phyloP scores from a whole-genome alignment of 2,888 invertebrate genomes.

The Molanna angustata region DNA sequence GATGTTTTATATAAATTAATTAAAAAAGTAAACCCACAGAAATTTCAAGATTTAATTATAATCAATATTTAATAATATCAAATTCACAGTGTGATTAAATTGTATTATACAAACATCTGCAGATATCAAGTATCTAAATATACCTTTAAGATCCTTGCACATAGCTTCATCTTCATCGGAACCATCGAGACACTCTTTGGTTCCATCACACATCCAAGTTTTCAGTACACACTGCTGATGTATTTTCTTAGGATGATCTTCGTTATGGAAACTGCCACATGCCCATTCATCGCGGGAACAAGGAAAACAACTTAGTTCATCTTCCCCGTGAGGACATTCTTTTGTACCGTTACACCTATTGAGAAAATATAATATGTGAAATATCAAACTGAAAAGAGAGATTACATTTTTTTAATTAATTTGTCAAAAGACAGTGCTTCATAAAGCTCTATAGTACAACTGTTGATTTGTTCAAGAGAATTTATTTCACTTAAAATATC shows the following conservation, averaged over 20 bases:
- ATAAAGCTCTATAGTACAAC: no score
- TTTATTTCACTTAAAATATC: no score
- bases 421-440: no score
- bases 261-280: constrained; percentile 34
- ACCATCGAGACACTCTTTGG: constrained; percentile 67
- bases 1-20: no score
- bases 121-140: no score
- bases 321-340: constrained; percentile 72
- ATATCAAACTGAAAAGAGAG: constrained; percentile 4
- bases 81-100: no score
- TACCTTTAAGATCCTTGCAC: constrained; percentile 20
- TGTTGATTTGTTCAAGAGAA: no score
- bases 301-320: constrained; percentile 59
- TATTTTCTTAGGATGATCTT: constrained; percentile 33
- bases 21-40: no score
- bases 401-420: not conserved
- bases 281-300: constrained; percentile 35
- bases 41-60: no score
- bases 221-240: constrained; percentile 59
- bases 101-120: no score
- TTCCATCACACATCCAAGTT: constrained; percentile 59
- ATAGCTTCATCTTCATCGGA: constrained; percentile 62
- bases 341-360: constrained; percentile 61
- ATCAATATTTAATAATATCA: no score
- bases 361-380: constrained; percentile 22